Conservation (phyloP, 1,140 invertebrate species). For the Neuroterus valhalla region DNA sequence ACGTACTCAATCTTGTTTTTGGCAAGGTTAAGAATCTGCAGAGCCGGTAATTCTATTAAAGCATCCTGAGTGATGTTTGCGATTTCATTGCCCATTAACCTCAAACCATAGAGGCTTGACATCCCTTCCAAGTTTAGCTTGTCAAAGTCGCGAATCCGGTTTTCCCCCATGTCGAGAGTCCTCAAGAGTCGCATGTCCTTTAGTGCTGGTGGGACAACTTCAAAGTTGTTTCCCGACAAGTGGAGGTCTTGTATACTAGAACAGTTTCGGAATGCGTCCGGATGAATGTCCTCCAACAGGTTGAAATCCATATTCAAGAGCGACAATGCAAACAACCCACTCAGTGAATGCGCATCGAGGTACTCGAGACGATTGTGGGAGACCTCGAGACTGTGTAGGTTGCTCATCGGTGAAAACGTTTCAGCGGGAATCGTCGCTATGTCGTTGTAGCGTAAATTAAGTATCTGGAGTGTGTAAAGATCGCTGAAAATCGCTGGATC, state of each 20-base stretch:
- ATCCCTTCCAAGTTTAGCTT: slow-evolving; percentile 89
- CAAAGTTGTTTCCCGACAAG: slow-evolving; percentile 87
- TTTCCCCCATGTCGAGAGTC: slow-evolving; percentile 88
- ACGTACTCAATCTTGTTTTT: slow-evolving; percentile 86
- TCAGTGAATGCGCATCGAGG: slow-evolving; percentile 84
- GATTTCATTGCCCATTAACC: slow-evolving; percentile 88
- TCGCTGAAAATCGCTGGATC: slow-evolving; percentile 88
- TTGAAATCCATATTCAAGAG: slow-evolving; percentile 88
- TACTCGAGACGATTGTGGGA: slow-evolving; percentile 85
- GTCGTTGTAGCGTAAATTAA: slow-evolving; percentile 87
- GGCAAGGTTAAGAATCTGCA: slow-evolving; percentile 88
- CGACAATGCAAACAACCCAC: slow-evolving; percentile 88
- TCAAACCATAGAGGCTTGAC: slow-evolving; percentile 84
- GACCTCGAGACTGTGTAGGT: slow-evolving; percentile 86
- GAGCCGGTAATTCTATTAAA: slow-evolving; percentile 82
- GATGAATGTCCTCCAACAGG: slow-evolving; percentile 81
- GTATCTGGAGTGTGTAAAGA: slow-evolving; percentile 87
- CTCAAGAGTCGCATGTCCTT: slow-evolving; percentile 84
- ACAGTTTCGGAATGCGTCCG: slow-evolving; percentile 88
- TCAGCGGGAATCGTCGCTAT: slow-evolving; percentile 85
- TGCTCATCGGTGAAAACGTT: slow-evolving; percentile 87
- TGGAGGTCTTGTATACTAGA: slow-evolving; percentile 87
- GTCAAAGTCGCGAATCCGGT: slow-evolving; percentile 84
- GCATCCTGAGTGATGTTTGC: slow-evolving; percentile 83
- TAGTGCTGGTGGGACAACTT: slow-evolving; percentile 83